A percentile compares a stretch with the other conserved stretches of the same genome.
Evolutionary conservation across 2,888 invertebrate genomes (phyloP).

Genomic region (Hirtodrosophila histrioides): DNA sequence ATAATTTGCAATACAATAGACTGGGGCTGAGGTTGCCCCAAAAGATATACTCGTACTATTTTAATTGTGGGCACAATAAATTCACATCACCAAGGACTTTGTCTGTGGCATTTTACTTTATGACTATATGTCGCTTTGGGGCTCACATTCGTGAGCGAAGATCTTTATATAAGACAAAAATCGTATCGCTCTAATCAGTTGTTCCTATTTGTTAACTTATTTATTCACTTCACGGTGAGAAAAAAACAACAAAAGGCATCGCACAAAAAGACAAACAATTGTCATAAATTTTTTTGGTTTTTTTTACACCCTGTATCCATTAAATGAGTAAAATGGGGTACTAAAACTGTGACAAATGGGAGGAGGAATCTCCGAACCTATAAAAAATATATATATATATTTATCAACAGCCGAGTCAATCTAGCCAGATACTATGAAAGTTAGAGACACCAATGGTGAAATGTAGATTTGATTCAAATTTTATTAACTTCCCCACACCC

Average conservation of each 20-base stretch:
- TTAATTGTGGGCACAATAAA: conserved; percentile 31
- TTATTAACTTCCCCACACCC: no score
- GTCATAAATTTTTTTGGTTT: conserved; percentile 3
- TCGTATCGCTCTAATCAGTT: conserved; percentile 55
- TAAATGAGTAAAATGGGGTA: no score
- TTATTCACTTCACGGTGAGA: conserved; percentile 37
- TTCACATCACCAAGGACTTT: conserved; percentile 37
- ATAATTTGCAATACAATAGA: conserved; percentile 6
- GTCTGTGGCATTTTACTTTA: neutral
- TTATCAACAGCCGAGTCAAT: no score
- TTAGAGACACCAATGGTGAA: no score
- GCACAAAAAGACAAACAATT: conserved; percentile 30
- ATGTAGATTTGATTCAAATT: no score
- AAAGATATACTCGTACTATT: conserved; percentile 5
- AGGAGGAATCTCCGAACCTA: no score
- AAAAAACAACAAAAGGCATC: conserved; percentile 22
- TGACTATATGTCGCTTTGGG: no score
- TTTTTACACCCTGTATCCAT: neutral
- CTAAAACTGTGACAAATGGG: no score
- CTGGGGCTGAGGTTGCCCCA: conserved; percentile 5
- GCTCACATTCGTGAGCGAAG: neutral
- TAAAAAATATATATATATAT: no score
- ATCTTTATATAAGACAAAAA: conserved; percentile 37
- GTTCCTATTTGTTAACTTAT: conserved; percentile 53
- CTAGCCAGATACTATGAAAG: no score